phyloP scores from a whole-genome alignment of 2,113 vertebrate genomes.

The Geothlypis trichas region DNA sequence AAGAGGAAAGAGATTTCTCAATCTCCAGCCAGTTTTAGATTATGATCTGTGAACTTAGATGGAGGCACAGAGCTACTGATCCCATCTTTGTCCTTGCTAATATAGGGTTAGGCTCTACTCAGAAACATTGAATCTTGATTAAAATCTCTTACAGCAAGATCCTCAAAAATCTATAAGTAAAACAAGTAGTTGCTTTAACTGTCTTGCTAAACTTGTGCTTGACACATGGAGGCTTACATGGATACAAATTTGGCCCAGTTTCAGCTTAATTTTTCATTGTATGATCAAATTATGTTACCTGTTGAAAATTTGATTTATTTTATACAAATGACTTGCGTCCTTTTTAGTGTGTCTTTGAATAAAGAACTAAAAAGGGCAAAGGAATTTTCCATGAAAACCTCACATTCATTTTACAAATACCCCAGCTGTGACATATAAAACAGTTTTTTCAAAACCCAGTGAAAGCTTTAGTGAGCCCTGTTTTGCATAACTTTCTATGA shows the following conservation, averaged over 20 bases:
- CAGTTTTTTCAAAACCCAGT: not conserved
- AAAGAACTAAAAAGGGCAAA: not conserved
- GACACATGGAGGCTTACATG: not conserved
- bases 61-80: rapidly evolving
- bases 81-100: not conserved
- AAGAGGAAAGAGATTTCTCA: not conserved
- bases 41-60: not conserved
- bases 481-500: not conserved
- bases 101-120: not conserved
- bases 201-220: not conserved
- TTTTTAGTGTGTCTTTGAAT: not conserved
- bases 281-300: not conserved
- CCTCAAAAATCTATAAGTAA: not conserved
- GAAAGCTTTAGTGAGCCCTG: not conserved
- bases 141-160: not conserved
- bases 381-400: not conserved
- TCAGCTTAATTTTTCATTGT: not conserved
- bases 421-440: not conserved
- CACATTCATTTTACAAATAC: not conserved
- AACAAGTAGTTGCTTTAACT: not conserved
- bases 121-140: not conserved
- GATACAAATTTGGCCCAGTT: not conserved
- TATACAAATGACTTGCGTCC: not conserved
- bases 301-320: not conserved
- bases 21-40: not conserved